These are phyloP conservation scores for Troides aeacus DNA, from an alignment of 2,888 invertebrate genomes.

Conservation along the genomic window DNA sequence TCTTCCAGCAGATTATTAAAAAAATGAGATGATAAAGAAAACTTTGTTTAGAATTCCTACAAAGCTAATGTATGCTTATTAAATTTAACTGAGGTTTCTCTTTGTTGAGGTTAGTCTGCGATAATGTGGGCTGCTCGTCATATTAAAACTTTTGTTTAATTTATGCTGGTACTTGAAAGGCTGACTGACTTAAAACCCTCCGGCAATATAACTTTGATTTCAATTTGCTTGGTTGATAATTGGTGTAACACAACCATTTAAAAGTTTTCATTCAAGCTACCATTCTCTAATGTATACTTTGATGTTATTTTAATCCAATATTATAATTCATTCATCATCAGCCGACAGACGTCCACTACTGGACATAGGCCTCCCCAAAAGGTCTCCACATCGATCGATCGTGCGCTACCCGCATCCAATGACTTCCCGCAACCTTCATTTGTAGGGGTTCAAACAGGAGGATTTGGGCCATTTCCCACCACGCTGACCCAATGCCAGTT, in stretches of 20 bases:
- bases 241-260: constrained; percentile 7
- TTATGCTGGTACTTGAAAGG: constrained; percentile 24
- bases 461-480: too few relatives aligned
- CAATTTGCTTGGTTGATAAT: constrained; percentile 1
- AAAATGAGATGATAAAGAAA: background rate
- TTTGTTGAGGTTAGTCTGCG: constrained; percentile 2
- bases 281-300: background rate
- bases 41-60: background rate
- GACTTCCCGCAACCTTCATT: too few relatives aligned
- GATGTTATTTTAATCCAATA: too few relatives aligned
- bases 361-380: too few relatives aligned
- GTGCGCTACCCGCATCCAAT: too few relatives aligned
- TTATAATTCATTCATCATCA: too few relatives aligned
- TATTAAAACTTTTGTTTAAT: constrained; percentile 19
- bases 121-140: constrained; percentile 3
- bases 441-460: too few relatives aligned
- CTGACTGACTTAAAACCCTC: constrained; percentile 16
- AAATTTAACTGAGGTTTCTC: background rate
- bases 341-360: too few relatives aligned
- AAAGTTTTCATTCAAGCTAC: background rate
- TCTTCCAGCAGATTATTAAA: background rate
- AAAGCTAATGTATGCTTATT: background rate
- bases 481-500: too few relatives aligned
- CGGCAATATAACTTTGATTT: constrained; percentile 18
- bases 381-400: too few relatives aligned